Base-by-base conservation (phyloP, 2,888 invertebrate genomes). In the Saturnia pavonia region DNA sequence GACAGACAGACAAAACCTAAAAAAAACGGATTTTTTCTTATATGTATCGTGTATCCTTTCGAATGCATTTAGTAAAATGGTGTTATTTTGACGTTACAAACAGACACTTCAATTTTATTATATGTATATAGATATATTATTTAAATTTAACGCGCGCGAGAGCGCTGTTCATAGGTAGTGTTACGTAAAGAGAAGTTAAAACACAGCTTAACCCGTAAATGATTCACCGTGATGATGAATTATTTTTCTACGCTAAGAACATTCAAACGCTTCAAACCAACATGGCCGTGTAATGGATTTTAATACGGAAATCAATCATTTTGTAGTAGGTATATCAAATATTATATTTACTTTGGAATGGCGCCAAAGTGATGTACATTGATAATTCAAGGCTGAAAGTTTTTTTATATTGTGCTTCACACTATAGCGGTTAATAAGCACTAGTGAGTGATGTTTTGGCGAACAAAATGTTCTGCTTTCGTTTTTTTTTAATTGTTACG, bases 231-330 rank as follows among this genome's bases (percentile, higher is more conserved):
- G 27, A 60, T 27, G 25, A 12, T 27, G 27, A 16, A 25, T 27
- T 60, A 19, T 27, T 60, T 60, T 60, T 60, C 57, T 27, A 60
- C 27, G 57, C 27, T 12, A 3, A 12, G 14, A 60, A 60, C 27
- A 14, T 60, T 4, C 34, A 34, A n/a, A n/a, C n/a, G n/a, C n/a
- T 48, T 54, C 3, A 14, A 60, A 60, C 25, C 57, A 60, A 27
- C 6, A 27, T 60, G 27, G 57, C 57, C 57, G 57, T 14, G 57
- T 60, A 60, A 60, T 60, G 57, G 27, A 60, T 60, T 27, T 6
- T 60, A 27, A 27, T 60, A 60, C 27, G 57, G 27, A 60, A 60
- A 60, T 60, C 27, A 27, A 60, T 60, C 57, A 60, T 27, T 60
- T 60, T 60, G 27, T 11, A 60, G 57, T 27, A 51, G 48, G 34